These are phyloP conservation scores for Daphoenositta chrysoptera DNA, from an alignment of 2,113 vertebrate species.

Conservation along the genomic window DNA sequence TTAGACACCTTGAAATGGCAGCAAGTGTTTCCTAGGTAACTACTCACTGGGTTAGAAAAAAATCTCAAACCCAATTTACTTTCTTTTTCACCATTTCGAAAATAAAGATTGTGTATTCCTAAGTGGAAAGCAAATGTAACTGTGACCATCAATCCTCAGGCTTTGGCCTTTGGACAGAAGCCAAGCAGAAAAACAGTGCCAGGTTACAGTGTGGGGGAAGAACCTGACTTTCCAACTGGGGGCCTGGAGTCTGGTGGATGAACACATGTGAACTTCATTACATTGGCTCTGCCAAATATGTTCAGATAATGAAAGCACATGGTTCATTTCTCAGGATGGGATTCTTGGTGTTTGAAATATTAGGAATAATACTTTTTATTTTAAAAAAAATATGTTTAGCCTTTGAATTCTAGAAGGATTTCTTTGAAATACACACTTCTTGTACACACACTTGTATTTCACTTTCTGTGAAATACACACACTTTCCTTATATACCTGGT, in stretches of 20 bases:
- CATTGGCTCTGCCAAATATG: background rate
- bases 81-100: background rate
- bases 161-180: background rate
- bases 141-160: background rate
- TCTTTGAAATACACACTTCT: background rate
- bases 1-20: background rate
- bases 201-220: background rate
- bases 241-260: background rate
- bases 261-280: background rate
- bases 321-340: background rate
- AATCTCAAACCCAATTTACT: background rate
- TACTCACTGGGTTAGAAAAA: background rate
- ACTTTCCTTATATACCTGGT: background rate
- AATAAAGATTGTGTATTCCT: background rate
- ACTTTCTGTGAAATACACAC: background rate
- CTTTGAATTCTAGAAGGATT: background rate
- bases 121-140: background rate
- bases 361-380: background rate
- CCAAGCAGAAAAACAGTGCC: background rate
- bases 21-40: background rate
- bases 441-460: too few relatives aligned
- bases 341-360: background rate
- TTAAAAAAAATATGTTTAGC: background rate
- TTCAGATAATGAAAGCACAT: background rate
- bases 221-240: background rate